Conservation (phyloP, 1,140 invertebrate genomes). For the Idris sp. region DNA sequence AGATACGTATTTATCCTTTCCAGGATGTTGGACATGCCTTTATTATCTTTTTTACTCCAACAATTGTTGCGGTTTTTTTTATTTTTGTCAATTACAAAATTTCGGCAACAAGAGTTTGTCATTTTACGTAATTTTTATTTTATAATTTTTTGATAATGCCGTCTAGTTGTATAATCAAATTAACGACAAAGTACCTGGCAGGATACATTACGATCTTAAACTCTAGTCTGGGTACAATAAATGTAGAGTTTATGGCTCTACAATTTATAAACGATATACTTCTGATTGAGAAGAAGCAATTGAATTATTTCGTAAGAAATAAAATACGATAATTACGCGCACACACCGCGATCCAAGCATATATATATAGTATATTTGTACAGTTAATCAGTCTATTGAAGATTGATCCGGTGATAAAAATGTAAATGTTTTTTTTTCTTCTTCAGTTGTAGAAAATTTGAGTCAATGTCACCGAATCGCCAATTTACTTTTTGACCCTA, state of each 20-base stretch:
- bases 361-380: slow-evolving; percentile 42
- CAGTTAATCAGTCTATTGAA: slow-evolving; percentile 50
- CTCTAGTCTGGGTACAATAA: slow-evolving; percentile 55
- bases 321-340: slow-evolving; percentile 50
- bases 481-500: slow-evolving; percentile 15
- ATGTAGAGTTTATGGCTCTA: slow-evolving; percentile 46
- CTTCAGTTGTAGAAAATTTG: no score
- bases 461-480: slow-evolving; percentile 12
- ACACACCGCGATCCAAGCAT: slow-evolving; percentile 38
- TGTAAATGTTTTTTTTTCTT: slow-evolving; percentile 41
- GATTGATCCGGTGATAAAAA: slow-evolving; percentile 26
- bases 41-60: background rate
- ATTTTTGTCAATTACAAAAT: no score
- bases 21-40: slow-evolving; percentile 25
- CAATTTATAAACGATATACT: slow-evolving; percentile 38
- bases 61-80: no score
- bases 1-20: slow-evolving; percentile 55
- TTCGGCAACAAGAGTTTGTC: background rate
- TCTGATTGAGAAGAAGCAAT: slow-evolving; percentile 52
- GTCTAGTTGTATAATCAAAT: slow-evolving; percentile 13
- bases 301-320: slow-evolving; percentile 61
- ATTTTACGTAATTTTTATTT: slow-evolving; percentile 2
- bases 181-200: slow-evolving; percentile 35
- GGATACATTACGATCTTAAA: slow-evolving; percentile 52
- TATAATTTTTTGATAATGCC: slow-evolving; percentile 19